Percentiles rank a stretch among this genome's conserved stretches.
These are phyloP conservation scores for Oreochromis mossambicus DNA, from an alignment of 2,797 vertebrate genomes.

Conservation along the genomic window DNA sequence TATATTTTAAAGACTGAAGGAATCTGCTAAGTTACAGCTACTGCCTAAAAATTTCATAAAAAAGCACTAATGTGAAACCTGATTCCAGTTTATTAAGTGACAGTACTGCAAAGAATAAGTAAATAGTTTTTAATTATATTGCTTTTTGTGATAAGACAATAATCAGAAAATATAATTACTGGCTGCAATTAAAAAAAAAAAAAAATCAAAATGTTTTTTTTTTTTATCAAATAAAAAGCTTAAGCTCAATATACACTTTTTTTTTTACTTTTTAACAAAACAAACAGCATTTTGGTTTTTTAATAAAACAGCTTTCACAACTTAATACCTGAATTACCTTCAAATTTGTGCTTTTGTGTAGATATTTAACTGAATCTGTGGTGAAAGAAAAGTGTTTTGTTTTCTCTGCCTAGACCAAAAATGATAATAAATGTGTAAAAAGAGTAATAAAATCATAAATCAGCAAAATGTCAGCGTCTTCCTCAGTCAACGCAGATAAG, in stretches of 20 bases:
- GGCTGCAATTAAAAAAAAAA: not conserved
- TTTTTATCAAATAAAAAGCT: not conserved
- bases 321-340: conserved; percentile 8
- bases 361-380: not conserved
- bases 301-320: not conserved
- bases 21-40: not conserved
- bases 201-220: not conserved
- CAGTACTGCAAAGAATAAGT: not conserved
- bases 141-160: not conserved
- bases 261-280: not conserved
- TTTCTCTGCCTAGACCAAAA: not conserved
- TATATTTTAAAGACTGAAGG: not conserved
- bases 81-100: not conserved
- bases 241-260: not conserved
- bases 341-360: not conserved
- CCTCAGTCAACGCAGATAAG: conserved; percentile 20
- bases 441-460: conserved; percentile 19
- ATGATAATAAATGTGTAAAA: not conserved
- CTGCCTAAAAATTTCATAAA: not conserved
- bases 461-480: not conserved
- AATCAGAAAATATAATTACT: not conserved
- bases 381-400: not conserved
- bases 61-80: not conserved
- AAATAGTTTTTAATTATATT: not conserved
- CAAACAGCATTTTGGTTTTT: not conserved